Evolutionary conservation across 2,888 invertebrate genomes (phyloP), one percentile per base, ranked within the genome.

Genomic region (Plebejus melissa): DNA sequence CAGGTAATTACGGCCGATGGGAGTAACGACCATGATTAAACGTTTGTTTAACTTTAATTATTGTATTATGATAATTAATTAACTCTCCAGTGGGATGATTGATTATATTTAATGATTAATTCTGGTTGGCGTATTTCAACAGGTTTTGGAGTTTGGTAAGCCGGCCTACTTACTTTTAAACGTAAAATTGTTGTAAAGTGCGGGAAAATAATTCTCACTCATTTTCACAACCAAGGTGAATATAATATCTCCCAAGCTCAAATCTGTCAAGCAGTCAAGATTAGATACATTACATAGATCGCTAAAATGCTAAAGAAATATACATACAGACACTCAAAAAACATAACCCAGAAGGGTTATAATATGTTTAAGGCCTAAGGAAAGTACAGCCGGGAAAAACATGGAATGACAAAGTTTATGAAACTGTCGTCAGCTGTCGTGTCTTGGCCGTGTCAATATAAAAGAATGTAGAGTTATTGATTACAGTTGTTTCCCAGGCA

Each of bases 401-500:
- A 46, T 46, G 46, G 16, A 11, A 11, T 9, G 13, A 50, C 16
- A 16, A 54, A 54, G 54, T 16, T 54, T 16, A 54, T 54, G 54
- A 54, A 54, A 54, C 16, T 54, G 54, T 54, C 16, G 54, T 54
- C 16, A 54, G 16, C 16, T 54, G 54, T 54, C 16, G 54, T 54
- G 54, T 54, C 54, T 54, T 54, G 54, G 71, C 70, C 76, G 77
- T 79, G 79, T 80, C 74, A 80, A 81, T 83, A 83, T 83, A 82
- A 83, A 81, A 79, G 80, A 80, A 81, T 81, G 79, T 76, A 78
- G 81, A 82, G 83, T 83, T 81, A 83, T 83, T 83, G 76, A 80
- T 80, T 85, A 83, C 84, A 84, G 86, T 85, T 72, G 72, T 72
- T 87, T 86, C 85, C 81, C 85, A 86, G 82, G 80, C 83, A 83